Evolutionary conservation across 2,888 invertebrate genomes (phyloP).

Genomic region (Dryadula phaetusa): DNA sequence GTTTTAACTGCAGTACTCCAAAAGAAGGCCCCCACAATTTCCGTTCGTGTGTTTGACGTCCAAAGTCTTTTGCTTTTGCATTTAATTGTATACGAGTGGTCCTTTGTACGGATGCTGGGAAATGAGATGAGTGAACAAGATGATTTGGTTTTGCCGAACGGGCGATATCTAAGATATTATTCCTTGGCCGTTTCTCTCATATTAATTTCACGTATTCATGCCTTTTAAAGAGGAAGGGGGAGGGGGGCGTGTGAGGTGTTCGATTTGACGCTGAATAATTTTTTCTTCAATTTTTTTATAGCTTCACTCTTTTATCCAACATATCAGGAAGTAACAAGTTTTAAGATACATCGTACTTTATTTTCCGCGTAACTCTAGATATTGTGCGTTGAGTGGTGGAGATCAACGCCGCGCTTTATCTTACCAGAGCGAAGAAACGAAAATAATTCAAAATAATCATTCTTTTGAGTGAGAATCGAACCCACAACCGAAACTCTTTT

Average conservation of each 20-base stretch:
- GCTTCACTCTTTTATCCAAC: too few relatives aligned
- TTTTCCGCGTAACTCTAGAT: too few relatives aligned
- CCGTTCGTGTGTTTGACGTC: constrained; percentile 66
- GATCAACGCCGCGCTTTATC: too few relatives aligned
- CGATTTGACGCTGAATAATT: neutral
- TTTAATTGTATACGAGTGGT: constrained; percentile 41
- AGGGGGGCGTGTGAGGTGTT: neutral
- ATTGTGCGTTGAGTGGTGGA: too few relatives aligned
- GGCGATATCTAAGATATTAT: neutral
- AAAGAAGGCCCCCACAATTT: constrained; percentile 65
- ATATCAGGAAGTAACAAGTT: too few relatives aligned
- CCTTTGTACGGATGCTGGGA: constrained; percentile 15
- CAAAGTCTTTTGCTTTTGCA: constrained; percentile 44
- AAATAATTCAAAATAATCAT: too few relatives aligned
- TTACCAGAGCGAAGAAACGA: too few relatives aligned
- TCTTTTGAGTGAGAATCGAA: too few relatives aligned
- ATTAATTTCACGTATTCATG: neutral
- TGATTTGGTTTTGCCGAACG: constrained; percentile 9
- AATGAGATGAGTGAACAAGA: neutral
- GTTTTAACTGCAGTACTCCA: neutral
- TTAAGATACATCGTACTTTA: too few relatives aligned
- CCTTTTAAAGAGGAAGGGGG: neutral
- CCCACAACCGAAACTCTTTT: too few relatives aligned
- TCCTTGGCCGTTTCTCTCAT: neutral
- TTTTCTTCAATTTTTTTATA: neutral